Percentiles rank a stretch among this genome's conserved stretches.
Evolutionary conservation across 2,113 vertebrate species (phyloP).

Genomic region (Tauraco erythrolophus): DNA sequence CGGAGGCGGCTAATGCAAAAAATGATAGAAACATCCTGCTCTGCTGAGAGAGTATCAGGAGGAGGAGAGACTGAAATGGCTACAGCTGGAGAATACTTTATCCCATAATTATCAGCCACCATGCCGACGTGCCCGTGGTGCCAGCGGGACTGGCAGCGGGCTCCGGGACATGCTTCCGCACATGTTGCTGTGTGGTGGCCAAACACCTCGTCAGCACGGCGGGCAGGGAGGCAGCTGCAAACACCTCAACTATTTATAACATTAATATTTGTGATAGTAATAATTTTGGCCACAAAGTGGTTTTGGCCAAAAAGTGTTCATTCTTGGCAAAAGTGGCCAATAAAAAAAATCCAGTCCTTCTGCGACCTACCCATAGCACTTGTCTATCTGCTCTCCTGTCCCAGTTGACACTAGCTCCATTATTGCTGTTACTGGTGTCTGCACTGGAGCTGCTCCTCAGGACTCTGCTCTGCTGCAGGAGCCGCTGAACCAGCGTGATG

Average conservation of each 20-base stretch:
- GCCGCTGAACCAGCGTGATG: rapidly evolving
- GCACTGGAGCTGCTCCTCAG: rapidly evolving
- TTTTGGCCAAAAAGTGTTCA: background rate
- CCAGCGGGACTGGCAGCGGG: background rate
- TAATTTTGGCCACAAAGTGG: background rate
- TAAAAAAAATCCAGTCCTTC: background rate
- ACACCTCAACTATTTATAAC: rapidly evolving
- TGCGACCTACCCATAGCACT: background rate
- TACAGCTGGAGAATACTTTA: background rate
- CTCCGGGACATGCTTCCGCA: rapidly evolving
- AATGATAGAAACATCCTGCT: rapidly evolving
- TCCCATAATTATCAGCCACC: rapidly evolving
- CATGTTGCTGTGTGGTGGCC: rapidly evolving
- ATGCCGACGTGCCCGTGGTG: rapidly evolving
- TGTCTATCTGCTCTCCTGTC: background rate
- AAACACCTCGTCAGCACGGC: background rate
- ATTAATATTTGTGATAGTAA: rapidly evolving
- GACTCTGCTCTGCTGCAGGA: background rate
- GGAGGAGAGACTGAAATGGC: background rate
- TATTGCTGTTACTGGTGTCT: no score
- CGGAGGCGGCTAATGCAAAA: background rate
- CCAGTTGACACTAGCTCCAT: background rate
- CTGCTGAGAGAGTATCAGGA: background rate
- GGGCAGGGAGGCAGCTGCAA: background rate
- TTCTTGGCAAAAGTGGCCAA: background rate